Conservation (phyloP, 1,140 invertebrate species). For the Drepana arcuata region DNA sequence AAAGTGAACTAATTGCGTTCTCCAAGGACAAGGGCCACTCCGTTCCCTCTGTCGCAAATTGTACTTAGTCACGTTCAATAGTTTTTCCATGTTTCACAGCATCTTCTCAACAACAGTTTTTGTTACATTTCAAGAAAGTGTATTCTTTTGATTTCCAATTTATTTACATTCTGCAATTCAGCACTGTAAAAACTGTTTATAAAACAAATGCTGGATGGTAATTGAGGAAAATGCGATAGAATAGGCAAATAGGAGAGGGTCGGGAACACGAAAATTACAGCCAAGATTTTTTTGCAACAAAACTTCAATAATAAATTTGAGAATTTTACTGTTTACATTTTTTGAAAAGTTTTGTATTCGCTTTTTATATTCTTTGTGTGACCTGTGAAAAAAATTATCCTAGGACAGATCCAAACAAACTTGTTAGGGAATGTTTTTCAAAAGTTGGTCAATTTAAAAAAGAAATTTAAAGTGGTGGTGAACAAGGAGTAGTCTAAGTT, state of each 20-base stretch:
- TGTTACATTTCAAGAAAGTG: no score
- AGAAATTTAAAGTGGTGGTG: slow-evolving; percentile 29
- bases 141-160: no score
- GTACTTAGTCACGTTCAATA: slow-evolving; percentile 66
- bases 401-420: slow-evolving; percentile 16
- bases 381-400: slow-evolving; percentile 22
- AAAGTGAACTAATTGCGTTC: slow-evolving; percentile 63
- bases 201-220: slow-evolving; percentile 17
- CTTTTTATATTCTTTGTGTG: slow-evolving; percentile 21
- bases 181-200: slow-evolving; percentile 12
- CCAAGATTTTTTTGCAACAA: slow-evolving; percentile 10
- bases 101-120: no score
- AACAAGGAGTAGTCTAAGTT: slow-evolving; percentile 30
- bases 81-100: slow-evolving; percentile 56
- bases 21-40: slow-evolving; percentile 63
- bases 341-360: slow-evolving; percentile 14
- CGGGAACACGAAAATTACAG: slow-evolving; percentile 14
- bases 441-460: slow-evolving; percentile 47
- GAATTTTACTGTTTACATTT: slow-evolving; percentile 15
- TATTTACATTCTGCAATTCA: no score
- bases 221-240: slow-evolving; percentile 17
- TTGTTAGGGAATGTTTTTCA: slow-evolving; percentile 40
- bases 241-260: slow-evolving; percentile 14
- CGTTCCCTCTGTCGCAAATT: slow-evolving; percentile 43
- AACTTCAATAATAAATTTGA: slow-evolving; percentile 19